These are phyloP conservation scores for Radopholus similis DNA, from an alignment of 1,140 invertebrate genomes.

Conservation along the genomic window DNA sequence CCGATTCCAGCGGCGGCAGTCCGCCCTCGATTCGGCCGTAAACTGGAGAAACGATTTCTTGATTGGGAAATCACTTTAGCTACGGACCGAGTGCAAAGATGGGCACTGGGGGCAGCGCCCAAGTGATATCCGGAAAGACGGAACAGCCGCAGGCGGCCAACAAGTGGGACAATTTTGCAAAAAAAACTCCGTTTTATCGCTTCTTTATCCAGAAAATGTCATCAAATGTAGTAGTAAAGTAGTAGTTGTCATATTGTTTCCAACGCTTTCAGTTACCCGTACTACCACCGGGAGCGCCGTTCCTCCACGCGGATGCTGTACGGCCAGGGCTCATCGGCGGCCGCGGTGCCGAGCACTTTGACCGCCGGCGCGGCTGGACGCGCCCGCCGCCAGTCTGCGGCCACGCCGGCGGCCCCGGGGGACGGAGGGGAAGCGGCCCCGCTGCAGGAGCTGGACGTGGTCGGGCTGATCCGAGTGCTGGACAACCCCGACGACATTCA, in stretches of 20 bases:
- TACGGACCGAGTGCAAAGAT: conserved; percentile 14
- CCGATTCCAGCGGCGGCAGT: not conserved
- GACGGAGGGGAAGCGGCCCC: conserved; percentile 3
- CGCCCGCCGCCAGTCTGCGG: too few species aligned
- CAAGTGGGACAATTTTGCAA: not conserved
- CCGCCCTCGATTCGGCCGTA: conserved; percentile 25
- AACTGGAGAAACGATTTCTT: too few species aligned
- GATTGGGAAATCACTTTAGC: too few species aligned
- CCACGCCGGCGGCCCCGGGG: not conserved
- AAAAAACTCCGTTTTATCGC: too few species aligned
- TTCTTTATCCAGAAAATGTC: too few species aligned
- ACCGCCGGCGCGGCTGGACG: too few species aligned
- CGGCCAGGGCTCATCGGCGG: not conserved
- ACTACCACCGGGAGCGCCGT: not conserved
- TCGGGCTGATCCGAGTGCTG: conserved; percentile 55
- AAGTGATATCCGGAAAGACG: conserved; percentile 29
- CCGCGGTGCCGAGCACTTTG: too few species aligned
- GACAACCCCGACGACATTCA: conserved; percentile 50
- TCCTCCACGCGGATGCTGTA: not conserved
- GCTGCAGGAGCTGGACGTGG: conserved; percentile 51
- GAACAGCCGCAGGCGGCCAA: not conserved
- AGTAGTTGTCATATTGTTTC: too few species aligned
- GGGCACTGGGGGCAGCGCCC: not conserved
- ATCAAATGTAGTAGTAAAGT: too few species aligned
- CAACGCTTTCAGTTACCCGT: not conserved